These are phyloP conservation scores for Telenomus remus DNA, from an alignment of 1,140 invertebrate species.

Conservation along the genomic window DNA sequence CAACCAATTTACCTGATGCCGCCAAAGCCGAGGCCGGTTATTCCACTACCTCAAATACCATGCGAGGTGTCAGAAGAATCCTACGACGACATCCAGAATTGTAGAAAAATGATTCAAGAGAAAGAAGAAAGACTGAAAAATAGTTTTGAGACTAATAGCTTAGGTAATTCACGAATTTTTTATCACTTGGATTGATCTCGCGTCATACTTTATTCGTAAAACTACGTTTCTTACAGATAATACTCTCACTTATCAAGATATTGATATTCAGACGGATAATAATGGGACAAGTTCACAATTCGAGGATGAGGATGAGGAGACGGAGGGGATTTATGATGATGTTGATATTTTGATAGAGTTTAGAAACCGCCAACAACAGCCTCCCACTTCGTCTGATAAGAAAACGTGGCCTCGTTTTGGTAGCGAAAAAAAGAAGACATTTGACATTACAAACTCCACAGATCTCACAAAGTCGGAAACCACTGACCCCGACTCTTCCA, in stretches of 20 bases:
- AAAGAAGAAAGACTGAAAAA: slow-evolving; percentile 38
- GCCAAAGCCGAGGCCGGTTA: slow-evolving; percentile 24
- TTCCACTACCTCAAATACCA: slow-evolving; percentile 6
- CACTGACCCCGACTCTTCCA: slow-evolving; percentile 14
- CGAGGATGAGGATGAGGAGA: too few species aligned
- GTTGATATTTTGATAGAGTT: slow-evolving; percentile 32
- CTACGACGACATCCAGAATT: slow-evolving; percentile 43
- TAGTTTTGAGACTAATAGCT: slow-evolving; percentile 24
- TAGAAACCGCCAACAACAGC: slow-evolving; percentile 24
- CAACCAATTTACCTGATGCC: slow-evolving; percentile 17
- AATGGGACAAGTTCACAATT: slow-evolving; percentile 1
- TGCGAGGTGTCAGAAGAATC: slow-evolving; percentile 12
- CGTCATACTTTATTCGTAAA: too few species aligned
- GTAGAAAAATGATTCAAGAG: slow-evolving; percentile 12
- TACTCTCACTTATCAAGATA: slow-evolving; percentile 13
- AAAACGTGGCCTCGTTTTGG: slow-evolving; percentile 65
- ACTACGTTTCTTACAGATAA: slow-evolving; percentile 13
- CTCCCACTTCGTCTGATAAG: slow-evolving; percentile 16
- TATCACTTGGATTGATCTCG: neutral
- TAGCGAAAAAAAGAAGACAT: slow-evolving; percentile 52
- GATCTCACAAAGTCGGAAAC: slow-evolving; percentile 20
- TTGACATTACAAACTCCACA: slow-evolving; percentile 21
- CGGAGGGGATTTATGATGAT: slow-evolving; percentile 26
- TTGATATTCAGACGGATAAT: neutral
- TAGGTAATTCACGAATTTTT: slow-evolving; percentile 13